phyloP scores from a whole-genome alignment of 1,140 invertebrate species.

The Zaprionus nigranus region DNA sequence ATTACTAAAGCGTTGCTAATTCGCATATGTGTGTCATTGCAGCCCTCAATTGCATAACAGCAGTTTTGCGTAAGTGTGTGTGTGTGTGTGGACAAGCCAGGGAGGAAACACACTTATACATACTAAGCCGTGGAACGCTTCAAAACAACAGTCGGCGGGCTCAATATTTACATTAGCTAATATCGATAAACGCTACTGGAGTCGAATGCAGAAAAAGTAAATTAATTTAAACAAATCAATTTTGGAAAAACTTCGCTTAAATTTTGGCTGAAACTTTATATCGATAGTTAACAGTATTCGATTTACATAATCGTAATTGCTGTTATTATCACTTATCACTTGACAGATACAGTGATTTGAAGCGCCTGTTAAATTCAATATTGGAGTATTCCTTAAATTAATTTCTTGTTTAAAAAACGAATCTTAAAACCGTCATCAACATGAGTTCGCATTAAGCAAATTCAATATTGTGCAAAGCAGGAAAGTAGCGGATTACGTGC shows the following conservation, averaged over 20 bases:
- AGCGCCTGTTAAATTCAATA: conserved; percentile 17
- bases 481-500: neutral
- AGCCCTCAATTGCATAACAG: conserved; percentile 81
- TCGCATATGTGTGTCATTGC: conserved; percentile 56
- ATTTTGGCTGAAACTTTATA: conserved; percentile 47
- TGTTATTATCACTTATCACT: conserved; percentile 22
- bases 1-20: neutral
- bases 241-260: conserved; percentile 21
- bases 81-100: conserved; percentile 70
- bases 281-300: conserved; percentile 73
- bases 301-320: conserved; percentile 56
- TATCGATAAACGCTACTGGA: conserved; percentile 28
- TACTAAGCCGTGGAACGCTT: conserved; percentile 38
- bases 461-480: neutral
- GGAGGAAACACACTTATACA: conserved; percentile 69
- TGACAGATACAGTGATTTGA: conserved; percentile 4
- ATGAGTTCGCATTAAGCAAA: neutral
- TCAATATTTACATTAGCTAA: conserved; percentile 23
- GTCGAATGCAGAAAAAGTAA: conserved; percentile 31
- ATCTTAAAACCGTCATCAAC: neutral
- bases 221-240: conserved; percentile 12
- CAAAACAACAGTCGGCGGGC: conserved; percentile 31
- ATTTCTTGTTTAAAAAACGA: neutral
- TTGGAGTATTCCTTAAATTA: neutral
- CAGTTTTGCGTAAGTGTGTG: conserved; percentile 75